Evolutionary conservation across 2,113 vertebrate genomes (phyloP).

Genomic region (Panthera leo): DNA sequence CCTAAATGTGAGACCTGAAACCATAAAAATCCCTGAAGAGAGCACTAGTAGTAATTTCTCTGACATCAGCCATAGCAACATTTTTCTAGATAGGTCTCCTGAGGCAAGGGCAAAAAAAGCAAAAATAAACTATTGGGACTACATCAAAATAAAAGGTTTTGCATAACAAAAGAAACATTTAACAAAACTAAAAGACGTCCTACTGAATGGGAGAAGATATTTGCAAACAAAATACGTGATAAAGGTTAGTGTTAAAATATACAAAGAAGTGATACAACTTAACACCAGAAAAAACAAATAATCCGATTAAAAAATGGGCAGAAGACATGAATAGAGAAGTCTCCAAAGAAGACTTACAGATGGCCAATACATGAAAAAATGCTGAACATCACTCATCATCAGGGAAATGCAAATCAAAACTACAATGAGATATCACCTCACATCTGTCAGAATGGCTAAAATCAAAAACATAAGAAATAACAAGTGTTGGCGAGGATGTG

Average conservation of each 20-base stretch:
- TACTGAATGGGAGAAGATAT: background rate
- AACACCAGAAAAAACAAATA: background rate
- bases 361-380: background rate
- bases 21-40: background rate
- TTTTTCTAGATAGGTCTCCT: background rate
- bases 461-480: background rate
- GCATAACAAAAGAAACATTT: background rate
- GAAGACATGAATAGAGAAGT: background rate
- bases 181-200: background rate
- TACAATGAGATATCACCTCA: background rate
- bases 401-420: background rate
- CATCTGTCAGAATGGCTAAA: background rate
- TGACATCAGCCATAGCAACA: background rate
- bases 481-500: background rate
- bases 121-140: background rate
- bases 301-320: background rate
- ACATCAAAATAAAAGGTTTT: background rate
- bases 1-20: background rate
- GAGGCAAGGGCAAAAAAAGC: background rate
- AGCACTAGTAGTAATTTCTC: background rate
- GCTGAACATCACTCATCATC: background rate
- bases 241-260: background rate
- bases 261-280: background rate
- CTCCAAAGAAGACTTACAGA: background rate
- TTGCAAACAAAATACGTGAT: background rate